phyloP scores from a whole-genome alignment of 2,113 vertebrate genomes.

The Hyperoodon ampullatus region DNA sequence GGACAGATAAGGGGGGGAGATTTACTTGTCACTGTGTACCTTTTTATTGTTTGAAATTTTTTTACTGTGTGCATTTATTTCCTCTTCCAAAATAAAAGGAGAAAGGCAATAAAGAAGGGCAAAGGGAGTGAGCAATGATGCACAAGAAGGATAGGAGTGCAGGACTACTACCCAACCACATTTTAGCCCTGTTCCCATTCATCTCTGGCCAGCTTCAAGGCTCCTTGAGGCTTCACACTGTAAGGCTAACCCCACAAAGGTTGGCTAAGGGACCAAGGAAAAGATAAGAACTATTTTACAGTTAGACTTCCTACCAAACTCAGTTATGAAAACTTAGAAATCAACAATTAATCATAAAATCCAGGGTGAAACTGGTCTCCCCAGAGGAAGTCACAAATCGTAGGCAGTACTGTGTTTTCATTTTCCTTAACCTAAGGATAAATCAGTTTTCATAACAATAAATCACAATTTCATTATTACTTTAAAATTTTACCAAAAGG shows the following conservation, averaged over 20 bases:
- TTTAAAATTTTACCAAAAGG: neutral
- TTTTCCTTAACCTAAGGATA: neutral
- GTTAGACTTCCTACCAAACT: neutral
- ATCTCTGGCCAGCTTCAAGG: neutral
- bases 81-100: neutral
- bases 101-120: neutral
- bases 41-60: neutral
- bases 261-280: neutral
- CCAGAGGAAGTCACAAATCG: neutral
- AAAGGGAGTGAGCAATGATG: neutral
- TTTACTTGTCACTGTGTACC: neutral
- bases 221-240: neutral
- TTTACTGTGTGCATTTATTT: neutral
- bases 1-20: neutral
- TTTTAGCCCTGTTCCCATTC: neutral
- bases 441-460: neutral
- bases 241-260: neutral
- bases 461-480: neutral
- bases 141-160: neutral
- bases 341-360: neutral
- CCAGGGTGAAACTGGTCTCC: neutral
- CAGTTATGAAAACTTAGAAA: neutral
- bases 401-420: no score
- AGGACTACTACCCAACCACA: neutral
- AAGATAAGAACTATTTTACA: neutral